Percentiles rank a stretch among this genome's conserved stretches.
Evolutionary conservation across 2,797 vertebrate species (phyloP).

Genomic region (Naso thynnoides): DNA sequence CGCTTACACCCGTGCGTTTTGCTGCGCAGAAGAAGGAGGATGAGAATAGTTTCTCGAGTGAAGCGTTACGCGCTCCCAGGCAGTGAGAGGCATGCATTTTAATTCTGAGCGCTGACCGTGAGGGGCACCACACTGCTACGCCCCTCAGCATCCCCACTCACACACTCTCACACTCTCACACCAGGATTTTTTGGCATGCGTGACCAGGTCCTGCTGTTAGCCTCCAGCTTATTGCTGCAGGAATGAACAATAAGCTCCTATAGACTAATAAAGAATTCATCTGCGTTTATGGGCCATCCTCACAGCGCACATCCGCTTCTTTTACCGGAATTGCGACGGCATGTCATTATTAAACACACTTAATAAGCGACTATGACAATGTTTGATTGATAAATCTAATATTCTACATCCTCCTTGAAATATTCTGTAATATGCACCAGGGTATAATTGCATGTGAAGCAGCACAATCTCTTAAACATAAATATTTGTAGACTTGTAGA

Average conservation of each 20-base stretch:
- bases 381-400: slow-evolving; percentile 8
- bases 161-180: slow-evolving; percentile 1
- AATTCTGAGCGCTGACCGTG: slow-evolving; percentile 67
- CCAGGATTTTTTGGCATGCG: slow-evolving; percentile 30
- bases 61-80: slow-evolving; percentile 43
- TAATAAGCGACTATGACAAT: background rate
- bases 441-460: background rate
- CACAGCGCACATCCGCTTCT: background rate
- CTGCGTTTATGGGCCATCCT: slow-evolving; percentile 11
- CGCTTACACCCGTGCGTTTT: slow-evolving; percentile 27
- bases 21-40: slow-evolving; percentile 15
- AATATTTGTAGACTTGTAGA: slow-evolving; percentile 8
- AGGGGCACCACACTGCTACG: slow-evolving; percentile 66
- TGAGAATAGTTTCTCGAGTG: slow-evolving; percentile 31
- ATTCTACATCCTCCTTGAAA: background rate
- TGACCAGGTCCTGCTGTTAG: slow-evolving; percentile 41
- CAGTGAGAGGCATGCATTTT: slow-evolving; percentile 53
- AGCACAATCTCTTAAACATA: background rate
- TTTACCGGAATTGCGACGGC: background rate
- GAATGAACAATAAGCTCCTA: slow-evolving; percentile 39
- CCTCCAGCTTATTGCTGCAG: slow-evolving; percentile 42
- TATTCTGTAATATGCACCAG: background rate
- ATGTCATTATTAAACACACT: slow-evolving; percentile 20
- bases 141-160: slow-evolving; percentile 64
- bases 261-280: slow-evolving; percentile 18